A percentile compares a stretch with the other conserved stretches of the same genome.
Conservation (phyloP, 2,797 vertebrate genomes). For the Glyptemys insculpta region DNA sequence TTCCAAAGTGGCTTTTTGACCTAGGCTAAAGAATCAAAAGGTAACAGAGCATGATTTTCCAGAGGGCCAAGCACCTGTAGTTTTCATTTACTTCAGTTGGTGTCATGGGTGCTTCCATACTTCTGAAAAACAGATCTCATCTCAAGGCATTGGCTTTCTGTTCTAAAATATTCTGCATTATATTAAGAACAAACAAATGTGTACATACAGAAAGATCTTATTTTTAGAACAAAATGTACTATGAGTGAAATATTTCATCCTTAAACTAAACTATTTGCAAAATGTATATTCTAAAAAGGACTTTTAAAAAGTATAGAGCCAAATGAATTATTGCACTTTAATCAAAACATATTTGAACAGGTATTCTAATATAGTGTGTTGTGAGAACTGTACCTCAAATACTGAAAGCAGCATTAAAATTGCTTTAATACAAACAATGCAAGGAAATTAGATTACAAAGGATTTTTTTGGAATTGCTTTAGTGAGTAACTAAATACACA, state of each 20-base stretch:
- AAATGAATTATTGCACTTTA: slow-evolving; percentile 77
- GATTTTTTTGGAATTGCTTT: slow-evolving; percentile 38
- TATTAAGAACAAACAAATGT: slow-evolving; percentile 53
- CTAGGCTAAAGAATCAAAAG: not conserved
- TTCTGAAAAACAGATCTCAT: not conserved
- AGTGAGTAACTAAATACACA: slow-evolving; percentile 8
- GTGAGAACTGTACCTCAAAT: slow-evolving; percentile 66
- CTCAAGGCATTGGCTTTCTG: not conserved
- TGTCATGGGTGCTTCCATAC: not conserved
- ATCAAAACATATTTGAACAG: slow-evolving; percentile 32
- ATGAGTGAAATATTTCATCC: not conserved
- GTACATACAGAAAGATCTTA: not conserved
- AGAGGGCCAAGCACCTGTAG: not conserved
- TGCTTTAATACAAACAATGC: slow-evolving; percentile 17
- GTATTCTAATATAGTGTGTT: slow-evolving; percentile 38
- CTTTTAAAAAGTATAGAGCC: slow-evolving; percentile 20
- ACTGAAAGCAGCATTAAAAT: slow-evolving; percentile 48
- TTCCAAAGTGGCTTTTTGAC: not conserved
- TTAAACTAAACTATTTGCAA: not conserved
- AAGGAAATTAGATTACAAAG: slow-evolving; percentile 38
- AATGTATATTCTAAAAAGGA: slow-evolving; percentile 21
- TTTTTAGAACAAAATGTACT: slow-evolving; percentile 12
- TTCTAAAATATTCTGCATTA: not conserved
- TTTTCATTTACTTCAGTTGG: slow-evolving; percentile 9
- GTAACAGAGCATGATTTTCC: slow-evolving; percentile 36